Evolutionary conservation across 2,113 vertebrate species (phyloP), one percentile per base, ranked within the genome.

Genomic region (Cacatua alba): DNA sequence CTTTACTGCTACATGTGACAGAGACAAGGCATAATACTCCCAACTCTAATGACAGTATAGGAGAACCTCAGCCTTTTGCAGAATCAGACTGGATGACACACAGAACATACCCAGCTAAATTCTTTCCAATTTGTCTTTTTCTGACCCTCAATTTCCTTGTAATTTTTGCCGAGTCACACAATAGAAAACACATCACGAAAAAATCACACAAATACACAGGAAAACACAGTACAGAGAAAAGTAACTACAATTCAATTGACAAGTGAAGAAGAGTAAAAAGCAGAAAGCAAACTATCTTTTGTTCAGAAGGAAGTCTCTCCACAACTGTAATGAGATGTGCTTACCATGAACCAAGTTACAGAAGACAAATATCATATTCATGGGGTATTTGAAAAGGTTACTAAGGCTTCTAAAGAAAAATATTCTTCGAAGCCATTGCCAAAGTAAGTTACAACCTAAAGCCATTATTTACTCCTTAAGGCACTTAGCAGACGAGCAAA

Each of bases 11-110:
- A 29, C 25, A 26, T 4, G 26, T 29, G 53, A 62, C 52, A 72
- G 10, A 85, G 23, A 12, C 53, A 77, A 44, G 2, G 1, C 16
- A 4, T 3, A 26, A 62, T 9, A 17, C 13, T 64, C 44, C n/a
- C 28, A 37, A 37, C 37, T 63, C 11, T 35, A 35, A 43, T 0
- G 0, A 24, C 1, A 57, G 4, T 7, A 6, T 1, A 37, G 41
- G 11, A 85, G 59, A 85, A 77, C 4, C 17, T 91, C 60, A 51
- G 19, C 5, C 53, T 55, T 35, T 25, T 26, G 39, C 51, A 81
- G 43, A 88, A 64, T 37, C 59, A 6, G 6, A 17, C 46, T 60
- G 51, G 51, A 28, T 65, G 65, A 70, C 48, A 67, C 23, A 70
- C 0, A 16, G 6, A 85, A 88, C 28, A 9, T 5, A 41, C 9